Evolutionary conservation across 2,113 vertebrate species (phyloP), one percentile per base, ranked within the genome.

Genomic region (Chionis minor): DNA sequence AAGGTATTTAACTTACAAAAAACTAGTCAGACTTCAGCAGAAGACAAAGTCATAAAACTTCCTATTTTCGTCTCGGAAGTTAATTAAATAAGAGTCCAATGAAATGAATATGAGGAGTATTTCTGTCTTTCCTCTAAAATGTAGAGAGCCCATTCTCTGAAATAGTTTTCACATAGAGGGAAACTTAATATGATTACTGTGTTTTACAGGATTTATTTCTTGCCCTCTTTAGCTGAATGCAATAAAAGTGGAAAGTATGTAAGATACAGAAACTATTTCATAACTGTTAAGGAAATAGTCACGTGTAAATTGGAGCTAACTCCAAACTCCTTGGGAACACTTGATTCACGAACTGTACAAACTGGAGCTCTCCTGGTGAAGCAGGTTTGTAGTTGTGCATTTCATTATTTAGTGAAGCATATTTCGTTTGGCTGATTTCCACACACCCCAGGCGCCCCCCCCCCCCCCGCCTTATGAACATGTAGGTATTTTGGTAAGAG

Each of bases 11-110:
- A 56, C 17, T 71, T 89, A 55, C 6, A 10, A 75, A 61, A 85
- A 90, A 9, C 4, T 62, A 44, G 33, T 15, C 6, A 56, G 52
- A 32, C 47, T 75, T 86, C 32, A 86, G 49, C 33, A 79, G 63
- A 56, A 67, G 35, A 61, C 30, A 69, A 86, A 54, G 63, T 88
- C 42, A 62, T 86, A 22, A 18, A 47, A 52, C 21, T 92, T 28
- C 45, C 35, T 89, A 58, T 86, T 96, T 91, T 95, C 94, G 23
- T 94, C 66, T 89, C 47, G 72, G 65, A 92, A 81, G n/a, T 95
- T 91, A 90, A 81, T 75, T 95, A 82, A 90, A 40, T 94, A 62
- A 92, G 65, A 84, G 49, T 83, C n/a, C 45, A 73, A 22, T 6
- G 6, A 85, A 93, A 54, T 81, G 11, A 81, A 10, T 87, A 32